phyloP scores from a whole-genome alignment of 2,888 invertebrate genomes.

The Mesorhabditis sp. region DNA sequence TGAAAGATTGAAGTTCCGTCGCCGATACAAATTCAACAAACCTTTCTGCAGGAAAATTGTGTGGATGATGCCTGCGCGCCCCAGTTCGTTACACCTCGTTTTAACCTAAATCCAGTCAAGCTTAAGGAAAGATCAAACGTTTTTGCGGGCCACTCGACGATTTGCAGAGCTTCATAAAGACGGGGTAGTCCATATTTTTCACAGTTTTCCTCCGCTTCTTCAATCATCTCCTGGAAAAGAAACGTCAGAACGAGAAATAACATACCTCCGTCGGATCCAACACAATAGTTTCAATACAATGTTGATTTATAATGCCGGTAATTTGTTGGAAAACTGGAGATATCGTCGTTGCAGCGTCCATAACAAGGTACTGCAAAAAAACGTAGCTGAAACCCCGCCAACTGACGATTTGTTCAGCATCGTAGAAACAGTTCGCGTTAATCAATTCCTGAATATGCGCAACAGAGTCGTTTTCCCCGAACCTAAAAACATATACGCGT shows the following conservation, averaged over 20 bases:
- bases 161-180: conserved; percentile 24
- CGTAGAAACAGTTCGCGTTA: background rate
- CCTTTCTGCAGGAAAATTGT: too few relatives aligned
- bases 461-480: background rate
- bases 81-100: too few relatives aligned
- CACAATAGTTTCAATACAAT: background rate
- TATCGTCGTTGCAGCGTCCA: background rate
- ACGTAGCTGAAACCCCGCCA: background rate
- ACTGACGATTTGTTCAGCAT: background rate
- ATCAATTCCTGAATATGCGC: background rate
- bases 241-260: background rate
- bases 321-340: too few relatives aligned
- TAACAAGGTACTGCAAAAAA: background rate
- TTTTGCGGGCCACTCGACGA: conserved; percentile 24
- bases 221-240: conserved; percentile 13
- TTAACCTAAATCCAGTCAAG: too few relatives aligned
- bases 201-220: conserved; percentile 12
- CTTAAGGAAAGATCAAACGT: background rate
- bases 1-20: too few relatives aligned
- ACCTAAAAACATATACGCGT: background rate
- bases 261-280: background rate
- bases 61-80: too few relatives aligned
- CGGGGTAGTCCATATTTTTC: conserved; percentile 23
- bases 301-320: background rate
- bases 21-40: too few relatives aligned